phyloP scores from a whole-genome alignment of 2,113 vertebrate species.

The Ictalurus punctatus region DNA sequence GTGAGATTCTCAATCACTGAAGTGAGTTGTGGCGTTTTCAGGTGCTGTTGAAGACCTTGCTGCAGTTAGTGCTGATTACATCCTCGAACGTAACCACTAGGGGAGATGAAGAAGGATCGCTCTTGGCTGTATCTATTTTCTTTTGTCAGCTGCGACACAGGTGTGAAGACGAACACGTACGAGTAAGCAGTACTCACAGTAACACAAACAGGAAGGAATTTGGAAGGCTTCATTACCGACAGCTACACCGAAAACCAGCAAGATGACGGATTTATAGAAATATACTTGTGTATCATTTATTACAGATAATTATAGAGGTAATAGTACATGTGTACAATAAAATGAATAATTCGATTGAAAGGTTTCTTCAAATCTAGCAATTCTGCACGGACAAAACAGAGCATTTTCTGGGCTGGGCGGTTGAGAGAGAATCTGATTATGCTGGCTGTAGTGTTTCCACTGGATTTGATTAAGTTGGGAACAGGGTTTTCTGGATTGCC shows the following conservation, averaged over 20 bases:
- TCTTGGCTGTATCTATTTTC: neutral
- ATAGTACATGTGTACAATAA: neutral
- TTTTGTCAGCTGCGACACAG: neutral
- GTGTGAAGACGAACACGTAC: neutral
- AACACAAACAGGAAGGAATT: neutral
- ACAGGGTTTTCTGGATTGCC: slow-evolving; percentile 60
- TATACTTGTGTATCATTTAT: neutral
- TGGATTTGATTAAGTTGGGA: slow-evolving; percentile 64
- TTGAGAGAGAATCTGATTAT: slow-evolving; percentile 4
- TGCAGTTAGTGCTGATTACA: slow-evolving; percentile 22
- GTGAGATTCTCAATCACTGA: slow-evolving; percentile 16
- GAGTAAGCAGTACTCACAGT: neutral
- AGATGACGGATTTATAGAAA: neutral
- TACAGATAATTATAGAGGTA: neutral
- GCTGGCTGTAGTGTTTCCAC: slow-evolving; percentile 33
- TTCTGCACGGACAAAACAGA: neutral
- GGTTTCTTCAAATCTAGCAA: neutral
- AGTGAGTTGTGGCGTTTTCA: slow-evolving; percentile 11
- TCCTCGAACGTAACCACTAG: neutral
- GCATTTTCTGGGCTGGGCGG: neutral
- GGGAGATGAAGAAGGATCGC: slow-evolving; percentile 21
- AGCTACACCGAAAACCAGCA: neutral
- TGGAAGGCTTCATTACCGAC: neutral
- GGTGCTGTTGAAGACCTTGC: slow-evolving; percentile 23
- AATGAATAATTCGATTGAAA: neutral